Evolutionary conservation across 2,113 vertebrate species (phyloP).

Genomic region (Triplophysa rosa): DNA sequence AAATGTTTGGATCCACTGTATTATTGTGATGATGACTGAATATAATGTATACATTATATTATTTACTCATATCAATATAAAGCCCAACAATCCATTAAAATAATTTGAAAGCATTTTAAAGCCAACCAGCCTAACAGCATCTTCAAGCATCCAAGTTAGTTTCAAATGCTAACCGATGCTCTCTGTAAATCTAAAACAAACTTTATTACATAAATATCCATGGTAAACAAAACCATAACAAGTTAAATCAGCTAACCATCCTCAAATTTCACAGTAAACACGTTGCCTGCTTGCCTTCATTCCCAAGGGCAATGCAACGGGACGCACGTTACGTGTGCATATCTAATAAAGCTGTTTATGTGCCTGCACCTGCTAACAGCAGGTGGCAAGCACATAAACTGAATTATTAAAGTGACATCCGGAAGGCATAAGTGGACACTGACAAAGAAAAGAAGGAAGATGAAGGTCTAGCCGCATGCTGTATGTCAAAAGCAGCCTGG

Average conservation of each 20-base stretch:
- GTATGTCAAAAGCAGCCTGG: slow-evolving; percentile 41
- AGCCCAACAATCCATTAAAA: neutral
- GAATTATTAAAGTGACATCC: slow-evolving; percentile 23
- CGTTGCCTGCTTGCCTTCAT: slow-evolving; percentile 10
- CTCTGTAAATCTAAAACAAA: neutral
- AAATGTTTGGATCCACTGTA: no score
- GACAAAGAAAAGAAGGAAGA: neutral
- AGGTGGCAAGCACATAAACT: slow-evolving; percentile 35
- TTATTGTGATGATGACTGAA: no score
- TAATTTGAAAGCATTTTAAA: neutral
- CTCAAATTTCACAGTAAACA: neutral
- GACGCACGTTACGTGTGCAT: slow-evolving; percentile 22
- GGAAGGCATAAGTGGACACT: neutral
- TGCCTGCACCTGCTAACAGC: slow-evolving; percentile 15
- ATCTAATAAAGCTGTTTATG: slow-evolving; percentile 8
- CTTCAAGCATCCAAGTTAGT: neutral
- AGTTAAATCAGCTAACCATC: neutral
- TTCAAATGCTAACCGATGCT: neutral
- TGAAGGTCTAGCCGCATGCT: slow-evolving; percentile 40
- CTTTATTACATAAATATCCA: neutral
- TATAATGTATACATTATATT: neutral
- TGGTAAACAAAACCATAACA: neutral
- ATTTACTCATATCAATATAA: neutral
- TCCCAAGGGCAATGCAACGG: slow-evolving; percentile 27
- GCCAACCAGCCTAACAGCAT: neutral